Conservation (phyloP, 2,797 vertebrate species). For the Pteropus rufus region DNA sequence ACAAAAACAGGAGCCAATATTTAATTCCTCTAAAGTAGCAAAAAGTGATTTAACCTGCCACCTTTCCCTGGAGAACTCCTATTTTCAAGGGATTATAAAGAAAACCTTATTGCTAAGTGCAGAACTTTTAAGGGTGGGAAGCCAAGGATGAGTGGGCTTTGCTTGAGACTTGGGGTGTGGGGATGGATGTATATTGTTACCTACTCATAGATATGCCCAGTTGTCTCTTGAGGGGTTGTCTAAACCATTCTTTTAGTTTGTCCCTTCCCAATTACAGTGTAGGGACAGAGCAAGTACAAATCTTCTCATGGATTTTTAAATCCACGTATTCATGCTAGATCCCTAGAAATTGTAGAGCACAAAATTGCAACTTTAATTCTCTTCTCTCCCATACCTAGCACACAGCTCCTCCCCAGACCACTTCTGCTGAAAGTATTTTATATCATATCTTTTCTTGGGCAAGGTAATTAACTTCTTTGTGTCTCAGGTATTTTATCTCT, state of each 20-base stretch:
- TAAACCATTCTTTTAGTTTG: not conserved
- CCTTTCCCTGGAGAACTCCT: not conserved
- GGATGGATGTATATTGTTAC: not conserved
- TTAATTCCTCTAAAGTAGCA: not conserved
- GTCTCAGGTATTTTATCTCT: not conserved
- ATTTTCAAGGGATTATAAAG: not conserved
- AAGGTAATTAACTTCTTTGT: not conserved
- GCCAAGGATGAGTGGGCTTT: not conserved
- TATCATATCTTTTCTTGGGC: not conserved
- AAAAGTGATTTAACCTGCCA: not conserved
- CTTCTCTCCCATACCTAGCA: not conserved
- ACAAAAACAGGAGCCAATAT: not conserved
- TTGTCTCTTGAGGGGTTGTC: not conserved
- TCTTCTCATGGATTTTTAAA: not conserved
- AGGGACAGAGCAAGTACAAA: not conserved
- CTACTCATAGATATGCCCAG: fast-evolving
- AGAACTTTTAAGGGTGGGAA: not conserved
- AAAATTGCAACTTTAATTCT: not conserved
- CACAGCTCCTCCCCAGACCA: not conserved
- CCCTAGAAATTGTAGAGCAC: not conserved
- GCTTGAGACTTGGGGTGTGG: not conserved
- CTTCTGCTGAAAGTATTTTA: not conserved
- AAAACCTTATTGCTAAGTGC: not conserved
- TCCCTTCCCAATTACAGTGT: not conserved
- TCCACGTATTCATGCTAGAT: not conserved